Percentiles rank a stretch among this genome's conserved stretches.
Evolutionary conservation across 2,797 vertebrate species (phyloP).

Genomic region (Lutjanus argentimaculatus): DNA sequence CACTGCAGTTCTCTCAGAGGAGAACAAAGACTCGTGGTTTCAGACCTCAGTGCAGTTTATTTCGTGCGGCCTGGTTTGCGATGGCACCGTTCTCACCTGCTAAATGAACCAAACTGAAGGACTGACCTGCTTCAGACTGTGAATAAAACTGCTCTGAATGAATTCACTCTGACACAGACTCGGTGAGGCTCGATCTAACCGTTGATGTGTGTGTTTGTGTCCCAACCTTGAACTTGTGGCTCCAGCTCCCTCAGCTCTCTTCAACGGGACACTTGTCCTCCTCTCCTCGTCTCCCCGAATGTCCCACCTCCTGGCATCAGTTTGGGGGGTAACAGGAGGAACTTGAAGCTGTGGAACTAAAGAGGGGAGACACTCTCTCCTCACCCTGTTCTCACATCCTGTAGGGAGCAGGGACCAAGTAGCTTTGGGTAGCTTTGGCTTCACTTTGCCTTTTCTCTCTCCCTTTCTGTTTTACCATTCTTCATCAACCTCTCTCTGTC

Average conservation of each 20-base stretch:
- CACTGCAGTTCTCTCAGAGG: no score
- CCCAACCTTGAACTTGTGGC: slow-evolving; percentile 29
- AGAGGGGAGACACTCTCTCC: not conserved
- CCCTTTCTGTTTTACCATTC: slow-evolving; percentile 31
- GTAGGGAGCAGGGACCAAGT: slow-evolving; percentile 36
- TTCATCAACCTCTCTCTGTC: slow-evolving; percentile 57
- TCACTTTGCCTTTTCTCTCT: slow-evolving; percentile 74
- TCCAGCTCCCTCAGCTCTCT: slow-evolving; percentile 20
- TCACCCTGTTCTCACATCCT: slow-evolving; percentile 1
- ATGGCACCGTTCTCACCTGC: not conserved
- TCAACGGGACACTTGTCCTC: slow-evolving; percentile 29
- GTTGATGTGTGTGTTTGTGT: slow-evolving; percentile 52
- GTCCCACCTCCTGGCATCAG: not conserved
- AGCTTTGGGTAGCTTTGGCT: slow-evolving; percentile 82
- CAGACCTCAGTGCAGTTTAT: not conserved
- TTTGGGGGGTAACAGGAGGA: not conserved
- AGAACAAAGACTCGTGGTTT: not conserved
- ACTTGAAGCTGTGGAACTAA: slow-evolving; percentile 30
- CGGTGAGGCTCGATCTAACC: not conserved
- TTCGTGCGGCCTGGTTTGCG: not conserved
- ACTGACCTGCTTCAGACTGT: not conserved
- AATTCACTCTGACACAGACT: not conserved
- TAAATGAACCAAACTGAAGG: not conserved
- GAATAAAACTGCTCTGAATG: not conserved
- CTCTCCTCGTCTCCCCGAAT: not conserved